Evolutionary conservation across 2,888 invertebrate species (phyloP).

Genomic region (Tuta absoluta): DNA sequence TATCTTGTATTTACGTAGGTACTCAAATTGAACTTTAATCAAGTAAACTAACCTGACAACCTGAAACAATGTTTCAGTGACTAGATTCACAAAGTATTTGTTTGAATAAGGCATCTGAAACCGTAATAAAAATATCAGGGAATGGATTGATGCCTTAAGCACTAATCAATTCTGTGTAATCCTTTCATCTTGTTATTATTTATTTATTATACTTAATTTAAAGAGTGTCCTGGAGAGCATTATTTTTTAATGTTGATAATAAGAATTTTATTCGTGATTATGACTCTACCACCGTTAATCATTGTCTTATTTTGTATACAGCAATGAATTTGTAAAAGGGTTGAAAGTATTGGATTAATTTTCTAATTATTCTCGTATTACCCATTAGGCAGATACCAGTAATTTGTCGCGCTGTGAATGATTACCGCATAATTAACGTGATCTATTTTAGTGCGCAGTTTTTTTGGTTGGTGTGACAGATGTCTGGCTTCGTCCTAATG

Average conservation of each 20-base stretch:
- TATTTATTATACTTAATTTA: background rate
- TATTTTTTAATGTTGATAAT: too few species aligned
- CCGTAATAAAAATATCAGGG: too few species aligned
- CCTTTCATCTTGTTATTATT: too few species aligned
- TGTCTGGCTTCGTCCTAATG: background rate
- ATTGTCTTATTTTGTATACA: background rate
- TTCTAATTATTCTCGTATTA: background rate
- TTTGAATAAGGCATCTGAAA: too few species aligned
- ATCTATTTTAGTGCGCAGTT: background rate
- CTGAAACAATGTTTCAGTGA: too few species aligned
- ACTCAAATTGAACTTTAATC: background rate
- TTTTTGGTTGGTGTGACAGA: conserved; percentile 7
- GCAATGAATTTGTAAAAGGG: background rate
- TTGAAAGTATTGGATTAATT: background rate
- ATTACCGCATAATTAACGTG: background rate
- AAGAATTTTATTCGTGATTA: too few species aligned
- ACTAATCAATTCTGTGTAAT: too few species aligned
- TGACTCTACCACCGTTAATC: too few species aligned
- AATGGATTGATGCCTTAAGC: too few species aligned
- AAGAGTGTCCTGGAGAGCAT: too few species aligned
- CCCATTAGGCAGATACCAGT: background rate
- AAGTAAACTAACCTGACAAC: too few species aligned
- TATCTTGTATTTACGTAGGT: background rate
- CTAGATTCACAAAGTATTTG: too few species aligned
- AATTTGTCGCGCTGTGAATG: background rate